These are phyloP conservation scores for Thripadectes ignobilis DNA, from an alignment of 2,797 vertebrate species.

Conservation along the genomic window DNA sequence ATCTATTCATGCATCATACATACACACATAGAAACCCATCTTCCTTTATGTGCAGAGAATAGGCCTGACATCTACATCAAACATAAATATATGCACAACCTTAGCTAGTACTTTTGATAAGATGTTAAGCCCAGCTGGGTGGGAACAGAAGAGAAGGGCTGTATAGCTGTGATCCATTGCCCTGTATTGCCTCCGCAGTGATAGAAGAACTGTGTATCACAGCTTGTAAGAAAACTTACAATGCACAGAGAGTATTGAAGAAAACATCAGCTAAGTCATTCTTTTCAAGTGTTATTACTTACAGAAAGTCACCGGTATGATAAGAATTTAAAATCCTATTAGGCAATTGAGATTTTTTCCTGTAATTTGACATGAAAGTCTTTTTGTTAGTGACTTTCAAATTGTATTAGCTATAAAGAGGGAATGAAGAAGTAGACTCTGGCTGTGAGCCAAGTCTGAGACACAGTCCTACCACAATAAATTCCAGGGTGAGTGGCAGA, in stretches of 20 bases:
- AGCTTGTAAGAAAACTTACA: not conserved
- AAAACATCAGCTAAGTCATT: slow-evolving; percentile 26
- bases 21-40: not conserved
- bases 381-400: slow-evolving; percentile 66
- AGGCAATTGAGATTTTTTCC: slow-evolving; percentile 34
- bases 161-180: not conserved
- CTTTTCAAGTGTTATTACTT: slow-evolving; percentile 49
- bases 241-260: not conserved
- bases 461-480: not conserved
- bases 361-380: slow-evolving; percentile 62
- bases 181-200: not conserved
- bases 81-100: not conserved
- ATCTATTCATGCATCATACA: not conserved
- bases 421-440: slow-evolving; percentile 17
- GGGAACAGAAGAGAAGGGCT: not conserved
- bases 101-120: not conserved
- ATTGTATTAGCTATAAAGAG: slow-evolving; percentile 46
- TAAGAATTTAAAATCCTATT: slow-evolving; percentile 66
- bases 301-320: slow-evolving; percentile 51
- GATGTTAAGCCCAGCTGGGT: not conserved
- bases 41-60: not conserved
- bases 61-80: not conserved
- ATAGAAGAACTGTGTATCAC: not conserved
- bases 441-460: slow-evolving; percentile 35
- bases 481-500: slow-evolving; percentile 29